Evolutionary conservation across 2,888 invertebrate species (phyloP).

Genomic region (Gastrophysa polygoni): DNA sequence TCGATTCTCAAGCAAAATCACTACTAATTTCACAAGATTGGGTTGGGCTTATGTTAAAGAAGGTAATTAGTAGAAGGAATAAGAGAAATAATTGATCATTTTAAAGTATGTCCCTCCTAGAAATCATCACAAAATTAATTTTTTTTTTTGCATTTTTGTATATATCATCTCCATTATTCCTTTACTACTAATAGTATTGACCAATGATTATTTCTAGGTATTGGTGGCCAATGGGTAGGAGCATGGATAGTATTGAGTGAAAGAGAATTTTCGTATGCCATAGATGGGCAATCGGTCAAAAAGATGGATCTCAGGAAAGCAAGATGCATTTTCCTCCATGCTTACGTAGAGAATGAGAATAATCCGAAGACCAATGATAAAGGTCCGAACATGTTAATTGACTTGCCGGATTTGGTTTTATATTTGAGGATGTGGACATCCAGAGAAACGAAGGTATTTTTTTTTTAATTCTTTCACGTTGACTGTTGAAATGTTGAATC

Average conservation of each 20-base stretch:
- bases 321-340: conserved; percentile 68
- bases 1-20: conserved; percentile 70
- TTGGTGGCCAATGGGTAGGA: conserved; percentile 77
- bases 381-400: conserved; percentile 70
- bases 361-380: conserved; percentile 61
- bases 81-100: not conserved
- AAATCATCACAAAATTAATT: no score
- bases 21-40: conserved; percentile 73
- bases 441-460: conserved; percentile 73
- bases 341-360: conserved; percentile 62
- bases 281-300: conserved; percentile 63
- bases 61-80: conserved; percentile 61
- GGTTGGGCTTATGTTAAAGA: conserved; percentile 81
- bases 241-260: conserved; percentile 80
- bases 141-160: no score
- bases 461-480: no score
- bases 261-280: conserved; percentile 67
- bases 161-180: no score
- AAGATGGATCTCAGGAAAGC: conserved; percentile 80
- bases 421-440: conserved; percentile 76
- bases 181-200: no score
- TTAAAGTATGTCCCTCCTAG: no score
- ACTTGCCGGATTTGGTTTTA: conserved; percentile 70
- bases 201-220: conserved; percentile 60
- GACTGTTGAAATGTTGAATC: no score